These are phyloP conservation scores for Miltochrista miniata DNA, from an alignment of 2,888 invertebrate genomes.

Conservation along the genomic window DNA sequence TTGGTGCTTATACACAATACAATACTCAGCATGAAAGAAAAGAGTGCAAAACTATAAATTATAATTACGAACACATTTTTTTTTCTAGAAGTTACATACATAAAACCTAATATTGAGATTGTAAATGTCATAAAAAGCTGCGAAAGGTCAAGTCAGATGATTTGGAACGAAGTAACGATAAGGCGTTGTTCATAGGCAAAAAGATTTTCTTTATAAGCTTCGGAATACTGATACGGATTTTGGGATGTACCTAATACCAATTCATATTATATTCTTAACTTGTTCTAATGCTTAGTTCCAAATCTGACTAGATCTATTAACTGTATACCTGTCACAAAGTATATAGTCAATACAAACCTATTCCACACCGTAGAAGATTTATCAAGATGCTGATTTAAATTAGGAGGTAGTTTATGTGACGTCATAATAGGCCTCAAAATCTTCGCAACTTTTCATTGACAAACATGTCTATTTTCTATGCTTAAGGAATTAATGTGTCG, in stretches of 20 bases:
- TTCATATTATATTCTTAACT: conserved; percentile 10
- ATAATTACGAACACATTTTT: conserved; percentile 79
- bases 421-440: conserved; percentile 53
- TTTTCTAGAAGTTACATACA: conserved; percentile 66
- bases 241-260: too few relatives aligned
- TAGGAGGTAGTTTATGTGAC: conserved; percentile 80
- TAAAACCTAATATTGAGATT: conserved; percentile 80
- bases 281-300: conserved; percentile 67
- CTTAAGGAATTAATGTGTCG: conserved; percentile 84
- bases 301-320: conserved; percentile 78
- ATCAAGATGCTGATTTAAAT: conserved; percentile 74
- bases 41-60: conserved; percentile 61
- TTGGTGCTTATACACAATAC: conserved; percentile 81
- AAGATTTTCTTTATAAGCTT: conserved; percentile 9
- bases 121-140: conserved; percentile 78
- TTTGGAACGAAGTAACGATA: conserved; percentile 53
- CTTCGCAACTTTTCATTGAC: conserved; percentile 81
- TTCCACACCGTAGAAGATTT: conserved; percentile 62
- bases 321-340: conserved; percentile 45
- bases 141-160: conserved; percentile 71
- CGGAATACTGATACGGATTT: conserved; percentile 6
- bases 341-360: conserved; percentile 56
- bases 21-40: conserved; percentile 73
- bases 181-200: conserved; percentile 11
- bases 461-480: conserved; percentile 78